phyloP scores from a whole-genome alignment of 2,888 invertebrate species.

The Tortricodes alternella region DNA sequence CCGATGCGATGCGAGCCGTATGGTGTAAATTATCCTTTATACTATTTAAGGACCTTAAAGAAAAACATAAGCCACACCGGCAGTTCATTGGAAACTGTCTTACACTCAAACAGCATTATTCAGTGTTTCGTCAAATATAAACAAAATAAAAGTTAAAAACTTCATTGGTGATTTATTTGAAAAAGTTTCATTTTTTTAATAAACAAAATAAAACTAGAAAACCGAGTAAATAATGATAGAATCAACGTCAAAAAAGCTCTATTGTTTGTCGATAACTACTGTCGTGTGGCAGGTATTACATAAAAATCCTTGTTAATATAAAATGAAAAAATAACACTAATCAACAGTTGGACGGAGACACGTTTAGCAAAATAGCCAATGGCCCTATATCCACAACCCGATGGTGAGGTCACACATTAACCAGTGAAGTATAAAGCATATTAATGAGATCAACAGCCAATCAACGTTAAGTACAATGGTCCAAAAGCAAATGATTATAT shows the following conservation, averaged over 20 bases:
- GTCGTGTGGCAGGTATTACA: conserved; percentile 12
- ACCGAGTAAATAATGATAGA: too few relatives aligned
- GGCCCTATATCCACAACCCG: conserved; percentile 22
- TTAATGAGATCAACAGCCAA: conserved; percentile 75
- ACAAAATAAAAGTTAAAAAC: background rate
- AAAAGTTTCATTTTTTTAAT: background rate
- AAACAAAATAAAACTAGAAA: too few relatives aligned
- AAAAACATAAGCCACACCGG: too few relatives aligned
- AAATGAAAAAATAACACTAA: conserved; percentile 25
- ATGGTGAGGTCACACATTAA: conserved; percentile 18
- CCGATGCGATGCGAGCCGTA: too few relatives aligned
- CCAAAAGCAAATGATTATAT: background rate
- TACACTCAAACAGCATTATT: background rate
- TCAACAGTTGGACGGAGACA: conserved; percentile 29
- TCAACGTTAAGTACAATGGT: conserved; percentile 57
- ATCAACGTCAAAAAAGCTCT: too few relatives aligned
- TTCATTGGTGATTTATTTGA: background rate
- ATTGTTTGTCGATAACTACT: background rate
- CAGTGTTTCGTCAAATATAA: background rate
- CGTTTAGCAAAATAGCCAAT: conserved; percentile 14
- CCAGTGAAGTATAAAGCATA: conserved; percentile 37
- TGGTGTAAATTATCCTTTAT: too few relatives aligned
- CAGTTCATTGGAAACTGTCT: background rate
- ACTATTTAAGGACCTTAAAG: conserved; percentile 1
- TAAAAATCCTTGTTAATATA: conserved; percentile 11